Percentiles rank a stretch among this genome's conserved stretches.
phyloP scores from a whole-genome alignment of 1,140 invertebrate genomes.

The Brachionus paranguensis region DNA sequence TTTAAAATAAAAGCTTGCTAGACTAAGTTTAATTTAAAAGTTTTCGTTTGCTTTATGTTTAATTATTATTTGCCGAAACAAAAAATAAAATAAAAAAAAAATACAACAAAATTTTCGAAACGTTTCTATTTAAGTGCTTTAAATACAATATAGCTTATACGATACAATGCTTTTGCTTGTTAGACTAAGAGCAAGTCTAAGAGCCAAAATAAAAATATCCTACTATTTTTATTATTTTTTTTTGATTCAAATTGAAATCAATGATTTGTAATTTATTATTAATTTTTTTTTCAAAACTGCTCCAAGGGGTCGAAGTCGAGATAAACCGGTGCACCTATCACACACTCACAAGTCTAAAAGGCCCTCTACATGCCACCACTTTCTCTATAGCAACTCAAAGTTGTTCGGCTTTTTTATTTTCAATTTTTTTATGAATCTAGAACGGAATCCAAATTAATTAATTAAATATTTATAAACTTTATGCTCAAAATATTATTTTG shows the following conservation, averaged over 20 bases:
- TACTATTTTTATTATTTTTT: not conserved
- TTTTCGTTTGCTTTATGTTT: not conserved
- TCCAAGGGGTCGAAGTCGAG: not conserved
- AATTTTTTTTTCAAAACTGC: not conserved
- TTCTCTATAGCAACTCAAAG: not conserved
- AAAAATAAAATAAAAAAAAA: not conserved
- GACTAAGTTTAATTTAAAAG: conserved; percentile 10
- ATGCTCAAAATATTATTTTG: not conserved
- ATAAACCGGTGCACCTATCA: not conserved
- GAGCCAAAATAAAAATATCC: not conserved
- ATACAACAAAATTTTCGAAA: not conserved
- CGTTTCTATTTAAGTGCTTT: not conserved
- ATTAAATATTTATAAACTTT: conserved; percentile 11
- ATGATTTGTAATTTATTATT: conserved; percentile 3
- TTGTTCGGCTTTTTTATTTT: not conserved
- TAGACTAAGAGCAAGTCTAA: not conserved
- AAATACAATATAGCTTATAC: not conserved
- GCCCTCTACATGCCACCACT: not conserved
- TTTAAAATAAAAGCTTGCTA: not conserved
- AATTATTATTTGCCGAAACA: conserved; percentile 12
- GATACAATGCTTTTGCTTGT: not conserved
- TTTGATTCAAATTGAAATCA: not conserved
- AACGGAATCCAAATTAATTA: conserved; percentile 4
- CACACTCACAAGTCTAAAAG: not conserved
- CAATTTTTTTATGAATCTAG: not conserved